These are phyloP conservation scores for Xenopus tropicalis DNA, from an alignment of 2,113 vertebrate species.

Conservation along the genomic window UCB_Xtro_10.0 CM004443.2:160298001-160298500, in stretches of 20 bases:
- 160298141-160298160: neutral
- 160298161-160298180: neutral
- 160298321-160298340: neutral
- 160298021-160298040: too few relatives aligned
- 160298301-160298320: constrained; percentile 5
- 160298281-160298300: constrained; percentile 12
- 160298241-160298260: neutral
- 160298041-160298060: too few relatives aligned
- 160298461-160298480: neutral
- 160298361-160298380: constrained; percentile 5
- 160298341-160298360: neutral
- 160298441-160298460: neutral
- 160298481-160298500: neutral
- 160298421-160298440: neutral
- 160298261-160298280: neutral
- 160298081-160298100: too few relatives aligned
- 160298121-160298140: neutral
- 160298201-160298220: neutral
- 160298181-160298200: neutral
- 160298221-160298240: neutral
- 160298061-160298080: too few relatives aligned
- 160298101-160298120: too few relatives aligned
- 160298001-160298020: too few relatives aligned
- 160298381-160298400: constrained; percentile 6
- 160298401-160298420: constrained; percentile 5